Evolutionary conservation across 2,113 vertebrate species (phyloP).

Genomic region (Salvator merianae): DNA sequence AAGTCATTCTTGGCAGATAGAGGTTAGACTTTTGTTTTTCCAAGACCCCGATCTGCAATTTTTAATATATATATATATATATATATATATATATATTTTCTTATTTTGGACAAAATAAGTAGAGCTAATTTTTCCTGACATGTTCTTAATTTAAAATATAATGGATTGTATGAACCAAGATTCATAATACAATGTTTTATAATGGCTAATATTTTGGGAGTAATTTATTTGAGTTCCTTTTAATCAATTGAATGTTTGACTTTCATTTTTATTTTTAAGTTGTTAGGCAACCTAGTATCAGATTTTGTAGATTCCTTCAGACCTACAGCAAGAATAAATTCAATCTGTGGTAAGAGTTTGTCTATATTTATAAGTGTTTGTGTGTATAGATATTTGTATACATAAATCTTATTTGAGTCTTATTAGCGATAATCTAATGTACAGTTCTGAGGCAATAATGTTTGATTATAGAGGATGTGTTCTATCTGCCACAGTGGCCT

Average conservation of each 20-base stretch:
- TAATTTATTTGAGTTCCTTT: neutral
- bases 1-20: too few relatives aligned
- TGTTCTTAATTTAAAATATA: neutral
- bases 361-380: neutral
- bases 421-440: neutral
- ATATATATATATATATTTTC: too few relatives aligned
- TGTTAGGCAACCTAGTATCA: slow-evolving; percentile 93
- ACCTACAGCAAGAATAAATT: slow-evolving; percentile 98
- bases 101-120: too few relatives aligned
- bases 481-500: neutral
- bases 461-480: neutral
- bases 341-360: slow-evolving; percentile 91
- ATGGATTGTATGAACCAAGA: neutral
- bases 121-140: neutral
- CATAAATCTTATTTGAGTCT: neutral
- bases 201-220: neutral
- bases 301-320: slow-evolving; percentile 99
- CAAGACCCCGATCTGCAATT: too few relatives aligned
- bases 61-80: too few relatives aligned
- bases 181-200: neutral
- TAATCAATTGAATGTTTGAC: slow-evolving; percentile 10
- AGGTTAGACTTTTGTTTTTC: too few relatives aligned
- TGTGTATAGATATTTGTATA: neutral
- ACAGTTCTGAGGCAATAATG: neutral
- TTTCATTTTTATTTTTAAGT: slow-evolving; percentile 71